Evolutionary conservation across 2,797 vertebrate genomes (phyloP), one percentile per base, ranked within the genome.

Genomic region (Sparus aurata): DNA sequence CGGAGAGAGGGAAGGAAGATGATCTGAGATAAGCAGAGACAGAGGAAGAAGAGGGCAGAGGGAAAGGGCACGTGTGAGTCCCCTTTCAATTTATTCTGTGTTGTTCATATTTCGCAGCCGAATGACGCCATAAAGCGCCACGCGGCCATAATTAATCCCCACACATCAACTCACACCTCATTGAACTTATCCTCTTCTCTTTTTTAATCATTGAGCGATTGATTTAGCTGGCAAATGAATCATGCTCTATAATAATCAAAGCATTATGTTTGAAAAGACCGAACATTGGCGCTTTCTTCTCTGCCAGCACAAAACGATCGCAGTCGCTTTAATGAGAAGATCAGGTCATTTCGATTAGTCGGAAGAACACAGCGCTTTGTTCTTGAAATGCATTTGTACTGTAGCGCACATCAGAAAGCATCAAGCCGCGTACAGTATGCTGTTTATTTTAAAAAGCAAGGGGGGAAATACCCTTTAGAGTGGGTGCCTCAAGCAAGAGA

Each of bases 241-340:
- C 13, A 18, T 46, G 23, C 58, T 70, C 41, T 38, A 3, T 71
- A 55, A 81, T 58, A 79, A 82, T 81, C 52, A 75, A 77, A 67
- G 63, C 72, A 63, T 43, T 76, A 8, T 70, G 64, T 76, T 73
- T 66, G 55, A 79, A 75, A 76, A 63, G 46, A 65, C 27, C 27
- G 20, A 49, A 64, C 58, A 16, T 52, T 59, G 55, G 62, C 15
- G 1, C 27, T 27, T 71, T 64, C 67, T 10, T 65, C 53, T 38
- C 38, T 81, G 81, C 50, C 75, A 74, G 77, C 71, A 69, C 59
- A 87, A 87, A 87, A 81, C 80, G 64, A 88, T 89, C 85, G 82
- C 65, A 77, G 75, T 73, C 71, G 66, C 69, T 77, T 84, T 87
- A 86, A 87, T 71, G 60, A 86, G 83, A 89, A 83, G 74, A 76